A percentile compares a stretch with the other conserved stretches of the same genome.
These are phyloP conservation scores for Spongilla lacustris DNA, from an alignment of 37 sponge, comb jelly and placozoan genomes.

Conservation along the genomic window DNA sequence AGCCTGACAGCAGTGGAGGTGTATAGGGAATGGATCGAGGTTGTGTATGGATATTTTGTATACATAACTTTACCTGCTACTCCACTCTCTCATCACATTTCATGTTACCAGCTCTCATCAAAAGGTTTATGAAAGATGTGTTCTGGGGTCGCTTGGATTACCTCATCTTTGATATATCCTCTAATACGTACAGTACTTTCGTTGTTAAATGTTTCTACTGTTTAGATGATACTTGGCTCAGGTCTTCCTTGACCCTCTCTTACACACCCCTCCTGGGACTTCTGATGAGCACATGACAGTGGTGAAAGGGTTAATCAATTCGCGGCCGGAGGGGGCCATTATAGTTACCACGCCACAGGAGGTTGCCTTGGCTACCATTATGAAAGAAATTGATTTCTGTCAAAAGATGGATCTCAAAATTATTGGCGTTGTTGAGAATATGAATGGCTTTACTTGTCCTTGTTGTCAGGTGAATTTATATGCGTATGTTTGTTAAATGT, in stretches of 20 bases:
- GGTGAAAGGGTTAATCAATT: conserved; percentile 73
- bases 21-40: no score
- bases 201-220: no score
- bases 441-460: conserved; percentile 83
- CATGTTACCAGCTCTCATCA: conserved; percentile 69
- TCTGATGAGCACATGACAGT: conserved; percentile 93
- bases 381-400: conserved; percentile 90
- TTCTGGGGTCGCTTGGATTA: conserved; percentile 95
- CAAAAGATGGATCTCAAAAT: conserved; percentile 78
- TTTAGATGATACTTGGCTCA: no score
- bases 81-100: no score
- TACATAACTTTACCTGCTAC: no score
- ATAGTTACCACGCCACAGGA: conserved; percentile 93
- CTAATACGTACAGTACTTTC: background rate
- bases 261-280: conserved; percentile 91
- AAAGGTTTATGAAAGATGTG: conserved; percentile 87
- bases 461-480: conserved; percentile 72
- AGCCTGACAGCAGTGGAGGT: no score
- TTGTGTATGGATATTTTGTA: no score
- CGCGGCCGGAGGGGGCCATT: conserved; percentile 81
- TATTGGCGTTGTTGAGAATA: conserved; percentile 85
- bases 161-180: conserved; percentile 72
- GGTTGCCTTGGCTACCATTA: conserved; percentile 81
- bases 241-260: conserved; percentile 9
- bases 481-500: background rate